Evolutionary conservation across 2,888 invertebrate species (phyloP).

Genomic region (Limnephilus rhombicus): DNA sequence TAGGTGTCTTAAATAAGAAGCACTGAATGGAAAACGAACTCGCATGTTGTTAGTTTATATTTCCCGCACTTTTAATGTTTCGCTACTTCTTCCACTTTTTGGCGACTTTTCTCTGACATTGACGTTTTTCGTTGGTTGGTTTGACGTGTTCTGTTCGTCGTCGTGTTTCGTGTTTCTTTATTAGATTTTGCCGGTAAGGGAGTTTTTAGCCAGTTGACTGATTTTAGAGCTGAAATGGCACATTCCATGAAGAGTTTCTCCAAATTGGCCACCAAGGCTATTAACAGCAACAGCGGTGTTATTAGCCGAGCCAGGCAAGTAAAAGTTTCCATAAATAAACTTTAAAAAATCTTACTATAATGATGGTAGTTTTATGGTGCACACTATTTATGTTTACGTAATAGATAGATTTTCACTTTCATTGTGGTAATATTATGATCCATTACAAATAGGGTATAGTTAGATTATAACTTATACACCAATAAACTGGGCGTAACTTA

Average conservation of each 20-base stretch:
- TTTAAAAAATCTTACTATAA: background rate
- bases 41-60: background rate
- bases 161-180: constrained; percentile 26
- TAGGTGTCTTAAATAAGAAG: background rate
- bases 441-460: background rate
- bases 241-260: constrained; percentile 55
- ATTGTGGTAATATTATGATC: background rate
- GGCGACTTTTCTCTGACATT: constrained; percentile 30
- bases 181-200: constrained; percentile 28
- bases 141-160: background rate
- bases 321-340: constrained; percentile 11
- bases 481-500: background rate
- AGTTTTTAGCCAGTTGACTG: background rate
- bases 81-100: background rate
- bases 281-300: constrained; percentile 49
- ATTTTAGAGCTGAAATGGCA: constrained; percentile 46
- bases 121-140: background rate
- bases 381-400: background rate
- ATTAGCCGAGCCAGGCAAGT: constrained; percentile 59
- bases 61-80: background rate
- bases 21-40: background rate
- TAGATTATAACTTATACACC: background rate
- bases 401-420: background rate
- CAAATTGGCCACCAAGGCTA: constrained; percentile 54
- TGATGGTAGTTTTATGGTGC: background rate